Evolutionary conservation across 2,888 invertebrate genomes (phyloP).

Genomic region (Xestia ashworthii): DNA sequence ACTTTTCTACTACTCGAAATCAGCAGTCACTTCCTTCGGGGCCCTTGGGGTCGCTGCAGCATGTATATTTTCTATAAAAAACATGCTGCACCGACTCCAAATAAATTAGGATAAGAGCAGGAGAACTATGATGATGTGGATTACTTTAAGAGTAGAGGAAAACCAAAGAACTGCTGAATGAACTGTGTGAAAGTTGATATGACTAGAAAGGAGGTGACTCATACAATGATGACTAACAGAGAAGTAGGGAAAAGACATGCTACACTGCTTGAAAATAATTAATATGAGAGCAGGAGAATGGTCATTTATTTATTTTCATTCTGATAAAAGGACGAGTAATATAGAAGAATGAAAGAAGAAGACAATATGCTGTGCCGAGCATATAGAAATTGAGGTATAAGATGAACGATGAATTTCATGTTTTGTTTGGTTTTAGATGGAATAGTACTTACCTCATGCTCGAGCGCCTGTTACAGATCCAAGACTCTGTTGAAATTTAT

Average conservation of each 20-base stretch:
- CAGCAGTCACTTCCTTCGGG: no score
- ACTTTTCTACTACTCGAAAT: no score
- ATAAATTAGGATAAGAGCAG: no score
- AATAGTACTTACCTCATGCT: conserved; percentile 21
- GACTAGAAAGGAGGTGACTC: neutral
- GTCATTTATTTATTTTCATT: no score
- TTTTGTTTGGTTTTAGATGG: conserved; percentile 22
- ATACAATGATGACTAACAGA: neutral
- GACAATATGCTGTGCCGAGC: neutral
- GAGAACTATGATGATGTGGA: no score
- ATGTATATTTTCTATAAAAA: no score
- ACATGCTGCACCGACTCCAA: no score
- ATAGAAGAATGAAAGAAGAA: neutral
- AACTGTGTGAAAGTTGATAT: neutral
- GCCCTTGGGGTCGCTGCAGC: no score
- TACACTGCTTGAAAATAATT: neutral
- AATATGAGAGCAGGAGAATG: neutral
- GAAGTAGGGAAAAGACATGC: neutral
- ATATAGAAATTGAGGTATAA: neutral
- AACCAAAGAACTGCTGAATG: neutral
- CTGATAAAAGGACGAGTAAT: neutral
- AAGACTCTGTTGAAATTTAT: conserved; percentile 24
- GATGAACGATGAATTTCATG: neutral
- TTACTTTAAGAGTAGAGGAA: neutral
- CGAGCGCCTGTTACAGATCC: conserved; percentile 25